Conservation (phyloP, 2,888 invertebrate species). For the Macrophya alboannulata region DNA sequence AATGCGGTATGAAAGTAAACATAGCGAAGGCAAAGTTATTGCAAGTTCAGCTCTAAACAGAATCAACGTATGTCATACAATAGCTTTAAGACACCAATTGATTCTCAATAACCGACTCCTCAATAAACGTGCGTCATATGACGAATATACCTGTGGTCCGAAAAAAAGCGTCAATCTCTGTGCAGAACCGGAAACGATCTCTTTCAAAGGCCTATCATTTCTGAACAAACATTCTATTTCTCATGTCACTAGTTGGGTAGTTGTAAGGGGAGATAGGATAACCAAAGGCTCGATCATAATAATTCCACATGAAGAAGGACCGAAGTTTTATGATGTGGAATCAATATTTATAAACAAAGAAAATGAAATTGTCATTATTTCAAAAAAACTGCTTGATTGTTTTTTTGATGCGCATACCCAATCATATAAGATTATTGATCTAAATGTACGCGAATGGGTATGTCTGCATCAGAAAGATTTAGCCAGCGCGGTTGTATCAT, state of each 20-base stretch:
- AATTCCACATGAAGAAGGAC: not conserved
- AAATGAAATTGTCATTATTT: not conserved
- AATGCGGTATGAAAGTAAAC: conserved; percentile 1
- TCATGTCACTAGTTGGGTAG: conserved; percentile 9
- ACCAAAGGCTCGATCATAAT: conserved; percentile 11
- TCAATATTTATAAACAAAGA: conserved; percentile 12
- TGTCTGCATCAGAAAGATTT: not conserved
- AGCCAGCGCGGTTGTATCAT: not conserved
- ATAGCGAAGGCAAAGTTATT: conserved; percentile 3
- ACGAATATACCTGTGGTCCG: conserved; percentile 3
- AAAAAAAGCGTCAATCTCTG: not conserved
- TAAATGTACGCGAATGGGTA: not conserved
- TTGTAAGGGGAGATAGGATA: not conserved
- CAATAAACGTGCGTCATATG: not conserved
- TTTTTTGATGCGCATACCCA: conserved; percentile 22
- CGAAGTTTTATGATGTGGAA: conserved; percentile 2
- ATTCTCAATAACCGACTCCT: not conserved
- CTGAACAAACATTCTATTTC: not conserved
- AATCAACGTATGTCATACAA: conserved; percentile 1
- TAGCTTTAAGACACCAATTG: not conserved
- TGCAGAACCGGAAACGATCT: not conserved
- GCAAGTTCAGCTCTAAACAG: not conserved
- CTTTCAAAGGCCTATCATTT: conserved; percentile 7
- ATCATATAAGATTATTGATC: conserved; percentile 23
- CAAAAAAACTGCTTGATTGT: not conserved